phyloP scores from a whole-genome alignment of 2,797 vertebrate species.

The Adrianichthys oophorus region DNA sequence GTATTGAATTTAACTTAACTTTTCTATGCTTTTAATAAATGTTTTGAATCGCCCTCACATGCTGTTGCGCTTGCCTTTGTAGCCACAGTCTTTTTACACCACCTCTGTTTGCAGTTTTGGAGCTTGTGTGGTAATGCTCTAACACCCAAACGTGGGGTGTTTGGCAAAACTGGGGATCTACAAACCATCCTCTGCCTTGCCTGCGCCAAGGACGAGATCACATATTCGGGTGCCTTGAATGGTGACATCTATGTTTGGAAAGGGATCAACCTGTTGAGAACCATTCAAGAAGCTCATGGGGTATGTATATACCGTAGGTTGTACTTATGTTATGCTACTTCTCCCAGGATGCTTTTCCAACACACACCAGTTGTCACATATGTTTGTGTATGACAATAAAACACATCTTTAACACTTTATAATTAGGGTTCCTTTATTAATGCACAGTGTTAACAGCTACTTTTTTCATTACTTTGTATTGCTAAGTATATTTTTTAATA shows the following conservation, averaged over 20 bases:
- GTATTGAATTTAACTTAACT: conserved; percentile 46
- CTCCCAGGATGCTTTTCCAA: conserved; percentile 16
- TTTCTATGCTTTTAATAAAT: conserved; percentile 17
- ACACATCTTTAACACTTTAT: not conserved
- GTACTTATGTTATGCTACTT: conserved; percentile 1
- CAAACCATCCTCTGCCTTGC: conserved; percentile 98
- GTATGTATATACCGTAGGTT: conserved; percentile 66
- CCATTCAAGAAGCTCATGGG: conserved; percentile 94
- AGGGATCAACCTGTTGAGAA: conserved; percentile 91
- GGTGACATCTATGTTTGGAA: conserved; percentile 99
- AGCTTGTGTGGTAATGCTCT: conserved; percentile 96
- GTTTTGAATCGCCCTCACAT: too few species aligned
- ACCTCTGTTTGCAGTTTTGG: conserved; percentile 88
- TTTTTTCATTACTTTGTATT: too few species aligned
- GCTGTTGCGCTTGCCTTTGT: conserved; percentile 35
- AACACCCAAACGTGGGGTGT: conserved; percentile 94
- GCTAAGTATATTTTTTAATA: too few species aligned
- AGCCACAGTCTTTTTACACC: conserved; percentile 51
- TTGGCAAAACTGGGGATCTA: conserved; percentile 97
- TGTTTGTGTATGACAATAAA: conserved; percentile 9
- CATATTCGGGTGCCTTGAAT: conserved; percentile 95
- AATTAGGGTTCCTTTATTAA: too few species aligned
- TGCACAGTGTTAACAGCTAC: too few species aligned
- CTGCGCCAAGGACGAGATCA: conserved; percentile 94
- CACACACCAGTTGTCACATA: conserved; percentile 1